A percentile compares a stretch with the other conserved stretches of the same genome.
phyloP scores from a whole-genome alignment of 1,140 invertebrate genomes.

The Aricia agestis region DNA sequence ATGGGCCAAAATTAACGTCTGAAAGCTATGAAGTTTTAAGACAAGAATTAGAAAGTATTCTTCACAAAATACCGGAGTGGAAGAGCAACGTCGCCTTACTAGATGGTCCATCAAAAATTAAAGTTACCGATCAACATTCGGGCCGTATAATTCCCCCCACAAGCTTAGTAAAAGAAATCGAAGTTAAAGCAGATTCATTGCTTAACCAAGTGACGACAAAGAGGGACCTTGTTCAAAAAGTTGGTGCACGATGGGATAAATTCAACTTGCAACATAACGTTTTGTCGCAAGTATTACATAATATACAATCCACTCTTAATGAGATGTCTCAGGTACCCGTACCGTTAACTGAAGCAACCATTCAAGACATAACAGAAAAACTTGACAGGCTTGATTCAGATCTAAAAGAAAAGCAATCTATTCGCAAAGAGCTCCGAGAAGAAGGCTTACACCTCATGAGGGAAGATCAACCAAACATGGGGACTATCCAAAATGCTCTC shows the following conservation, averaged over 20 bases:
- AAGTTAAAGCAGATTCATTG: slow-evolving; percentile 80
- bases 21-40: slow-evolving; percentile 81
- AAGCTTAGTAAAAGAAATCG: slow-evolving; percentile 82
- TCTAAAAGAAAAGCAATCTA: slow-evolving; percentile 66
- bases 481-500: slow-evolving; percentile 86
- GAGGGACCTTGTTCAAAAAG: slow-evolving; percentile 81
- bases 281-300: slow-evolving; percentile 79
- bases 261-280: slow-evolving; percentile 82
- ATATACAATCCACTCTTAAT: slow-evolving; percentile 75
- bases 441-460: slow-evolving; percentile 87
- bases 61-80: slow-evolving; percentile 82
- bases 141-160: slow-evolving; percentile 82
- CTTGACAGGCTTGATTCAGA: slow-evolving; percentile 69
- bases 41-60: slow-evolving; percentile 81
- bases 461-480: slow-evolving; percentile 86
- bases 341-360: slow-evolving; percentile 78
- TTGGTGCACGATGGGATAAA: slow-evolving; percentile 82
- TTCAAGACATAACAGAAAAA: slow-evolving; percentile 77
- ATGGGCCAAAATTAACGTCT: slow-evolving; percentile 82
- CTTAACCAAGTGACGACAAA: slow-evolving; percentile 81
- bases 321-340: slow-evolving; percentile 77
- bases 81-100: slow-evolving; percentile 81
- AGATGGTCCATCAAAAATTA: slow-evolving; percentile 81
- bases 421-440: slow-evolving; percentile 73
- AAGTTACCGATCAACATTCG: slow-evolving; percentile 81